phyloP scores from a whole-genome alignment of 2,888 invertebrate species.

The Drosophila subquinaria region DNA sequence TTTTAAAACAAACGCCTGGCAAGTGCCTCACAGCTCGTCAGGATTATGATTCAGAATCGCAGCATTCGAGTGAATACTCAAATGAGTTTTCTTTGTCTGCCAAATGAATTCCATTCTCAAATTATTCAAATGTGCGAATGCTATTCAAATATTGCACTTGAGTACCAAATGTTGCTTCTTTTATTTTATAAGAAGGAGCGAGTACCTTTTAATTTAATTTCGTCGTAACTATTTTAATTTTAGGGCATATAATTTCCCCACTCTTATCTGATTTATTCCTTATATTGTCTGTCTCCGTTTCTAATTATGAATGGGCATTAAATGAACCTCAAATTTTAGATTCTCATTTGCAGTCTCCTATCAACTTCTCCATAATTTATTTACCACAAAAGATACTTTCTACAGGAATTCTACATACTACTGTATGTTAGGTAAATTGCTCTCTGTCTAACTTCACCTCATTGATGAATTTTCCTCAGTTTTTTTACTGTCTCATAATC shows the following conservation, averaged over 20 bases:
- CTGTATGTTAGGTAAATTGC: neutral
- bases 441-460: neutral
- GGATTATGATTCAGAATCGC: slow-evolving; percentile 4
- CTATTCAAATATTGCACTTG: neutral
- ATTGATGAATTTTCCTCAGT: neutral
- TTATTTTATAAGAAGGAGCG: neutral
- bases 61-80: slow-evolving; percentile 7
- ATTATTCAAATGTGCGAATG: slow-evolving; percentile 13
- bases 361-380: neutral
- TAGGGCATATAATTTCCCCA: too few relatives aligned
- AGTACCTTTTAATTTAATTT: too few relatives aligned
- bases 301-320: neutral
- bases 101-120: slow-evolving; percentile 1
- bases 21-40: slow-evolving; percentile 9
- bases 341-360: neutral
- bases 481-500: slow-evolving; percentile 5
- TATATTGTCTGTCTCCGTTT: neutral
- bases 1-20: neutral
- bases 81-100: slow-evolving; percentile 7
- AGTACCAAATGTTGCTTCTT: neutral
- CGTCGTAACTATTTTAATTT: too few relatives aligned
- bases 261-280: too few relatives aligned
- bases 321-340: neutral
- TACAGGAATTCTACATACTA: neutral
- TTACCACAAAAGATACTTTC: neutral